phyloP scores from a whole-genome alignment of 2,888 invertebrate genomes.

The Tetramorium bicarinatum region DNA sequence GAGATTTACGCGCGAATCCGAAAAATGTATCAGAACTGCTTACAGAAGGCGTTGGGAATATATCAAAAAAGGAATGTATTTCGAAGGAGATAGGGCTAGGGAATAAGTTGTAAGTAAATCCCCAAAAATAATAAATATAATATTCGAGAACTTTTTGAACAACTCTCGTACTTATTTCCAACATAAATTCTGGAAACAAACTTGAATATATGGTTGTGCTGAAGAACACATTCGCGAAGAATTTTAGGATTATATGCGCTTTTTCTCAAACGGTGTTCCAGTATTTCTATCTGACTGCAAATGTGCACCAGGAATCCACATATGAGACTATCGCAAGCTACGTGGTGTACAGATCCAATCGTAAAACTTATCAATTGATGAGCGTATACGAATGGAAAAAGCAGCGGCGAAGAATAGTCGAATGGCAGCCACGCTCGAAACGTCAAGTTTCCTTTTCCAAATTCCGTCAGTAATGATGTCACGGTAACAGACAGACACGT shows the following conservation, averaged over 20 bases:
- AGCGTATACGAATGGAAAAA: conserved; percentile 9
- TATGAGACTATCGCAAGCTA: conserved; percentile 74
- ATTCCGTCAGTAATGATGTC: conserved; percentile 39
- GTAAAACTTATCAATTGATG: conserved; percentile 40
- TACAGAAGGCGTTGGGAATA: too few relatives aligned
- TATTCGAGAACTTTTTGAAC: too few relatives aligned
- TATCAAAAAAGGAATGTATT: too few relatives aligned
- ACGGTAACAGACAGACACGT: conserved; percentile 20
- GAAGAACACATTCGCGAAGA: conserved; percentile 37
- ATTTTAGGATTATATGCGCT: background rate
- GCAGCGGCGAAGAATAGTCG: conserved; percentile 35
- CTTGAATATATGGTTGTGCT: conserved; percentile 66
- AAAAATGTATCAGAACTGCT: too few relatives aligned
- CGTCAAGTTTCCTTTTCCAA: conserved; percentile 21
- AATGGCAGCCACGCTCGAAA: conserved; percentile 56
- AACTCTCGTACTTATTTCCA: background rate
- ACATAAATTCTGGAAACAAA: conserved; percentile 19
- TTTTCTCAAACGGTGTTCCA: conserved; percentile 66
- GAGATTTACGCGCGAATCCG: too few relatives aligned
- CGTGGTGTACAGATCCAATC: conserved; percentile 55
- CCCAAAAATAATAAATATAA: too few relatives aligned
- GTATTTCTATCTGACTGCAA: conserved; percentile 76
- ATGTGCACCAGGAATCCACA: conserved; percentile 70
- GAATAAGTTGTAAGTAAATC: too few relatives aligned
- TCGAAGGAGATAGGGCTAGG: too few relatives aligned